A percentile compares a stretch with the other conserved stretches of the same genome.
Evolutionary conservation across 2,888 invertebrate species (phyloP).

Genomic region (Campoletis raptor): DNA sequence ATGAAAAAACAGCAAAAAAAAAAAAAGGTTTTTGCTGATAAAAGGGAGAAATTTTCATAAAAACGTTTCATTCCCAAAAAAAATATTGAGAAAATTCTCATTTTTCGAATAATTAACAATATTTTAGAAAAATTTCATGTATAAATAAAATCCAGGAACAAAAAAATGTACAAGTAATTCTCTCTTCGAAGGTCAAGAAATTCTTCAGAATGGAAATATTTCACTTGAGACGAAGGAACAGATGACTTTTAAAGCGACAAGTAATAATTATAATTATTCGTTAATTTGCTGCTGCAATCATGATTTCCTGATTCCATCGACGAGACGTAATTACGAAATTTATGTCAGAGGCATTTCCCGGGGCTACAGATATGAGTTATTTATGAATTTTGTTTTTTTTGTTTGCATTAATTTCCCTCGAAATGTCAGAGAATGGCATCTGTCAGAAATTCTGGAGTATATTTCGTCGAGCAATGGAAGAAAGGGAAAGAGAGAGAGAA

Average conservation of each 20-base stretch:
- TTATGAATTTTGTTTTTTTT: not conserved
- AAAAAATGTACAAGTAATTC: no score
- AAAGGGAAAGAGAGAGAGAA: not conserved
- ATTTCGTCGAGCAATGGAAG: not conserved
- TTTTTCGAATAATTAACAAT: no score
- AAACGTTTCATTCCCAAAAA: no score
- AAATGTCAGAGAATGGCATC: conserved; percentile 39
- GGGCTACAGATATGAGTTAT: not conserved
- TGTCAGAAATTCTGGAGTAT: conserved; percentile 18
- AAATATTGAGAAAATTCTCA: no score
- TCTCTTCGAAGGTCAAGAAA: no score
- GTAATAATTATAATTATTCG: not conserved
- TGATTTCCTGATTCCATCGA: conserved; percentile 28
- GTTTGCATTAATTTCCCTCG: conserved; percentile 32
- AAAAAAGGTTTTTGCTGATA: no score
- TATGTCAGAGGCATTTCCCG: not conserved
- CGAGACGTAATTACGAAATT: conserved; percentile 5
- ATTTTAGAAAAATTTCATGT: no score
- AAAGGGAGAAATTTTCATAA: no score
- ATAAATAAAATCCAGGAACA: no score
- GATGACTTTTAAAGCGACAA: not conserved
- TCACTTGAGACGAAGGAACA: no score
- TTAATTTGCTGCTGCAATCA: not conserved
- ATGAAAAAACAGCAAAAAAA: no score
- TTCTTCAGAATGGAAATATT: no score